phyloP scores from a whole-genome alignment of 2,797 vertebrate genomes.

The Eleutherodactylus coqui region DNA sequence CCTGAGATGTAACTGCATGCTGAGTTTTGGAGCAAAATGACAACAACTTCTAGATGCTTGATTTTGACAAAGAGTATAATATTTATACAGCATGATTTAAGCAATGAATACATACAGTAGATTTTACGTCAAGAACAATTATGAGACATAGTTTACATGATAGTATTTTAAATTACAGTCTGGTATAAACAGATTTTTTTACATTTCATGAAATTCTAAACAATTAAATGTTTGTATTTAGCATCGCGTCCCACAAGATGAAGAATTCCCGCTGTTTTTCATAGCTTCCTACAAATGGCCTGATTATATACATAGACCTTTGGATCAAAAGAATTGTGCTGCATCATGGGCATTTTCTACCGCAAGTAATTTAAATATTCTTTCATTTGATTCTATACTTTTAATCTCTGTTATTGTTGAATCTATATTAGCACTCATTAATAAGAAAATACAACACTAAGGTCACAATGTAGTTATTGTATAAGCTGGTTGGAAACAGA shows the following conservation, averaged over 20 bases:
- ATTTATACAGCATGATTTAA: too few species aligned
- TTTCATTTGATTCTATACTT: not conserved
- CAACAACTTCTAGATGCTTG: too few species aligned
- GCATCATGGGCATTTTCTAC: constrained; percentile 84
- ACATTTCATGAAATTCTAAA: not conserved
- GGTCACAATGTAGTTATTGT: too few species aligned
- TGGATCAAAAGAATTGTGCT: constrained; percentile 79
- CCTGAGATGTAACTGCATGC: too few species aligned
- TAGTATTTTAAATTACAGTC: not conserved
- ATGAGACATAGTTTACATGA: too few species aligned
- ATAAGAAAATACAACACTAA: too few species aligned
- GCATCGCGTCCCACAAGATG: constrained; percentile 66
- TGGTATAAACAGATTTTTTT: not conserved
- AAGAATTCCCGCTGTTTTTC: constrained; percentile 76
- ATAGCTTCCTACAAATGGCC: constrained; percentile 77
- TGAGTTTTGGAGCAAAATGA: too few species aligned
- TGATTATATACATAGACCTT: constrained; percentile 76
- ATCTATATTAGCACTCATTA: not conserved
- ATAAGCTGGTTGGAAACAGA: too few species aligned
- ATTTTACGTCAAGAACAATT: too few species aligned
- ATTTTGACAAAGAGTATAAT: too few species aligned
- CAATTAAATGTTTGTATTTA: constrained; percentile 64
- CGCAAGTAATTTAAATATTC: constrained; percentile 73
- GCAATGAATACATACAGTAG: too few species aligned
- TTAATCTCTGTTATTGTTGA: not conserved